Percentiles rank a stretch among this genome's conserved stretches.
phyloP scores from a whole-genome alignment of 1,140 invertebrate genomes.

The Grapholita molesta region DNA sequence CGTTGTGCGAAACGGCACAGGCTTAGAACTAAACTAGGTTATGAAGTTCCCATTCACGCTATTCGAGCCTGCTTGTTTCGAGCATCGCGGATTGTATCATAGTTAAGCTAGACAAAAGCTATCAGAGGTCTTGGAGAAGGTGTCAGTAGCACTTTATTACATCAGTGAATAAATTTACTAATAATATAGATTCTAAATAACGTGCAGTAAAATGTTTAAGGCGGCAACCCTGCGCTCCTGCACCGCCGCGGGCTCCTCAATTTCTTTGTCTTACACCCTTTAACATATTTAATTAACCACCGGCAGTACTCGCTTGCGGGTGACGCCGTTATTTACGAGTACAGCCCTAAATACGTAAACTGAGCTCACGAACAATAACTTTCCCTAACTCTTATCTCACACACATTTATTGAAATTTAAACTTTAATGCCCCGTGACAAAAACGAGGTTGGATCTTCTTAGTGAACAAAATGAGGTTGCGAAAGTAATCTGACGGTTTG shows the following conservation, averaged over 20 bases:
- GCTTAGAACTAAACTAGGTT: too few relatives aligned
- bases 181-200: too few relatives aligned
- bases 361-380: slow-evolving; percentile 1
- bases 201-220: neutral
- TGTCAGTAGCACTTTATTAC: too few relatives aligned
- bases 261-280: slow-evolving; percentile 54
- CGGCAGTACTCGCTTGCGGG: slow-evolving; percentile 1
- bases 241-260: slow-evolving; percentile 27
- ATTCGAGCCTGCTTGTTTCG: too few relatives aligned
- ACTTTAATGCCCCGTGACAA: neutral
- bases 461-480: neutral
- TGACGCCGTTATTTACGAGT: slow-evolving; percentile 10
- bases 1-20: too few relatives aligned
- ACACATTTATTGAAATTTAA: neutral
- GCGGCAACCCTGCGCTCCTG: slow-evolving; percentile 2
- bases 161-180: too few relatives aligned
- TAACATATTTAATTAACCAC: slow-evolving; percentile 65
- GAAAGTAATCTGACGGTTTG: neutral
- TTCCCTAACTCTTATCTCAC: neutral
- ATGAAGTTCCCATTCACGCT: too few relatives aligned
- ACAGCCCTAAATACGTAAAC: slow-evolving; percentile 14
- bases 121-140: too few relatives aligned
- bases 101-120: too few relatives aligned
- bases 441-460: neutral
- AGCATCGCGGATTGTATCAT: too few relatives aligned